These are phyloP conservation scores for Phlogophora meticulosa DNA, from an alignment of 2,888 invertebrate species.

Conservation along the genomic window DNA sequence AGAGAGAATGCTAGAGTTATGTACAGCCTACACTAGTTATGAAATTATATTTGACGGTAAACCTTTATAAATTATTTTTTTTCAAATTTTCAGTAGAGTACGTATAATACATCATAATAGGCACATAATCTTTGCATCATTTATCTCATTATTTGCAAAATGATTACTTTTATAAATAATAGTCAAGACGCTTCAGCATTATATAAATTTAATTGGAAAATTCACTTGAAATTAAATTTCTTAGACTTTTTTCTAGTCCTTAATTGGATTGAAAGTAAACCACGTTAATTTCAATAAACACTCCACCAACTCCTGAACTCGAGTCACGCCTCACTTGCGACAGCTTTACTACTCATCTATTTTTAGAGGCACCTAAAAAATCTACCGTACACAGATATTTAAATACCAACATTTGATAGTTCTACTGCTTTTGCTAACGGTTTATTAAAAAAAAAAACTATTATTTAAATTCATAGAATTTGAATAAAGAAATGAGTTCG, in stretches of 20 bases:
- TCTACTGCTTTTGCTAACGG: constrained; percentile 13
- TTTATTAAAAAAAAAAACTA: too few relatives aligned
- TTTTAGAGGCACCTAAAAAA: constrained; percentile 57
- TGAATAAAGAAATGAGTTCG: neutral
- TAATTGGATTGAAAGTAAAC: constrained; percentile 27
- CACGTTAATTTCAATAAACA: constrained; percentile 48
- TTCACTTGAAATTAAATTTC: neutral
- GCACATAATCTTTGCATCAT: too few relatives aligned
- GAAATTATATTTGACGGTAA: neutral
- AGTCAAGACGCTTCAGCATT: too few relatives aligned
- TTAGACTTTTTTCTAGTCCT: neutral
- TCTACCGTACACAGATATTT: constrained; percentile 48
- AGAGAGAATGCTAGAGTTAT: constrained; percentile 18
- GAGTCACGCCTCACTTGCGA: constrained; percentile 63
- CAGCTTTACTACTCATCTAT: constrained; percentile 62
- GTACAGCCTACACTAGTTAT: neutral
- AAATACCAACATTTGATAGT: constrained; percentile 56
- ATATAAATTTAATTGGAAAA: too few relatives aligned
- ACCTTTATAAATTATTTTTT: too few relatives aligned
- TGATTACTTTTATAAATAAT: too few relatives aligned
- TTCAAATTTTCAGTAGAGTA: too few relatives aligned
- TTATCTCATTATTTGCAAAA: too few relatives aligned
- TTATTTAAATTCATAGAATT: too few relatives aligned
- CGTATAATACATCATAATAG: too few relatives aligned
- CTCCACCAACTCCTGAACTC: constrained; percentile 37